phyloP scores from a whole-genome alignment of 2,113 vertebrate species.

The Clarias magur region DNA sequence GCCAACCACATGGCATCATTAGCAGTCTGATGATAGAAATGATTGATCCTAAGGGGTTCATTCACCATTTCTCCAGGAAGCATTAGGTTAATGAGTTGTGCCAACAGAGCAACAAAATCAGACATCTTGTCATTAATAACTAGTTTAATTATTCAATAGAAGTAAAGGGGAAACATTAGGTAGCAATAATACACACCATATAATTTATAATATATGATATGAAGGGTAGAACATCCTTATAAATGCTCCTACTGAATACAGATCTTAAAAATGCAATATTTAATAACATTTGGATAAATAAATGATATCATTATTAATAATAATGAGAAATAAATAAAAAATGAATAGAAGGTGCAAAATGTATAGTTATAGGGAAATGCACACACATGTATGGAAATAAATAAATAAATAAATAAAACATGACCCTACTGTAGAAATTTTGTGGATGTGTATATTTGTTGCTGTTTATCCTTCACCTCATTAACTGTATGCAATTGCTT shows the following conservation, averaged over 20 bases:
- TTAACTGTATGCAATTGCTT: neutral
- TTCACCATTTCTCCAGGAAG: neutral
- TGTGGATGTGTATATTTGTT: neutral
- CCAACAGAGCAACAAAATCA: slow-evolving; percentile 3
- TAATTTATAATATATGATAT: neutral
- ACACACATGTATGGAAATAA: neutral
- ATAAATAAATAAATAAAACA: neutral
- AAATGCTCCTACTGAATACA: neutral
- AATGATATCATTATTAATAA: neutral
- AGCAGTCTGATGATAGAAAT: slow-evolving; percentile 8
- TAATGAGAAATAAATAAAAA: neutral
- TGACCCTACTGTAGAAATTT: neutral
- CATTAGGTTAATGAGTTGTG: slow-evolving; percentile 10
- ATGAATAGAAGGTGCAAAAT: neutral
- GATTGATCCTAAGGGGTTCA: slow-evolving; percentile 23
- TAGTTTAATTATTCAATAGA: neutral
- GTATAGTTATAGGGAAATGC: neutral
- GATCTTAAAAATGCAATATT: neutral
- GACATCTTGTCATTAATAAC: slow-evolving; percentile 10
- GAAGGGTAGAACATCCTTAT: neutral
- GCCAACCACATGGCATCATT: slow-evolving; percentile 23
- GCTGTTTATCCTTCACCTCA: neutral
- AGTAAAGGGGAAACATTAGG: neutral
- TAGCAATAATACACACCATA: neutral
- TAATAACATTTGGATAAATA: neutral